Evolutionary conservation across 2,113 vertebrate genomes (phyloP), one percentile per base, ranked within the genome.

Genomic region (Hucho hucho): DNA sequence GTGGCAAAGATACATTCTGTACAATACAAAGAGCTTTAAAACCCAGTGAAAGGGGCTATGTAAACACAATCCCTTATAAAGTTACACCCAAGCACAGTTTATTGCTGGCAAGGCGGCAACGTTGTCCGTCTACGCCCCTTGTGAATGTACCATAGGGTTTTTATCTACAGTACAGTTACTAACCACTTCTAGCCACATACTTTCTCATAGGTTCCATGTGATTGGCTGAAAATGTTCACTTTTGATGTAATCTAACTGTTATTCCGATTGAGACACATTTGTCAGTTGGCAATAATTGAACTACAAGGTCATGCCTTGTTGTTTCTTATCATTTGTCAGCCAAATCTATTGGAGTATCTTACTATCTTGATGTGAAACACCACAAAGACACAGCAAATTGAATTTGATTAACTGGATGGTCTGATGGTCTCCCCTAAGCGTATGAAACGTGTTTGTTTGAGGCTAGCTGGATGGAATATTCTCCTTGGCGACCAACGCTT

Each of bases 381-480:
- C 81, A 79, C 75, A 80, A 26, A 43, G 37, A 43, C 9, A 43
- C 83, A 88, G 82, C 85, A 83, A 80, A 86, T 81, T 80, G 58
- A 76, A 83, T 75, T 84, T 77, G 75, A 82, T 73, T 78, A 73
- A 37, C 9, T 11, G 37, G 37, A 43, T 43, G 9, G 9, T 43
- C 9, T 12, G 9, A 43, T 43, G 37, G 37, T 9, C 37, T 12
- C 9, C 37, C 37, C 18, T 63, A 74, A 68, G 70, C 77, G 84
- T 83, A 84, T 73, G 74, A 85, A 90, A 86, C 74, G 14, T 71
- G 63, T 84, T 85, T 85, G 82, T 77, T 75, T 81, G 80, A 86
- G 59, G 65, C 46, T 67, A 49, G 69, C 49, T 69, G 74, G 28
- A 49, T 53, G 26, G 32, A 84, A 82, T 79, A 81, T 84, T 84